A percentile compares a stretch with the other conserved stretches of the same genome.
Evolutionary conservation across 1,140 invertebrate species (phyloP).

Genomic region (Mya arenaria): DNA sequence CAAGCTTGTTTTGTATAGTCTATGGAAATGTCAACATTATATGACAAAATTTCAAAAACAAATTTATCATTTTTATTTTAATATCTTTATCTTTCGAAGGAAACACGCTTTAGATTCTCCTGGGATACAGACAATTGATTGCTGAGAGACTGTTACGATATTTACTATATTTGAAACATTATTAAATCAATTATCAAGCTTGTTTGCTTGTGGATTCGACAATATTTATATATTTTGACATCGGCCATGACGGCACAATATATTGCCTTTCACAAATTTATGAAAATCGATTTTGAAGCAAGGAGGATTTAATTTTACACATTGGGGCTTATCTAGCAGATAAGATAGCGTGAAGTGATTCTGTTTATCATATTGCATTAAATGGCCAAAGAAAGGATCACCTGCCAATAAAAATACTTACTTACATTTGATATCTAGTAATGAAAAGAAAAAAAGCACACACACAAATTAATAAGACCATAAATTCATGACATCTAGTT

Average conservation of each 20-base stretch:
- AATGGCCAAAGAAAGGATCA: no score
- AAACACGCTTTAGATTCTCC: constrained; percentile 36
- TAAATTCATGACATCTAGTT: no score
- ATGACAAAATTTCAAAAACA: constrained; percentile 32
- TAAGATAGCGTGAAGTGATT: constrained; percentile 48
- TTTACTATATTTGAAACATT: constrained; percentile 43
- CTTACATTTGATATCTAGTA: no score
- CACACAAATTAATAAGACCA: no score
- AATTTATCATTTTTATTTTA: constrained; percentile 56
- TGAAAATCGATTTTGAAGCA: constrained; percentile 52
- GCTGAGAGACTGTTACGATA: constrained; percentile 10
- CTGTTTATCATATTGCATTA: constrained; percentile 1
- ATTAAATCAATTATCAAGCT: constrained; percentile 56
- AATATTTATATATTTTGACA: constrained; percentile 61
- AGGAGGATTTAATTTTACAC: constrained; percentile 45
- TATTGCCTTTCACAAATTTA: constrained; percentile 54
- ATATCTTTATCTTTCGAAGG: constrained; percentile 52
- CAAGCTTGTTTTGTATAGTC: background rate
- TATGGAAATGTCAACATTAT: constrained; percentile 48
- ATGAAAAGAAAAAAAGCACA: no score
- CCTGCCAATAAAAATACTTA: no score
- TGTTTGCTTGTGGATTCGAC: constrained; percentile 50
- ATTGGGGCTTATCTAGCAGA: constrained; percentile 36
- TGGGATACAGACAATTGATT: constrained; percentile 55
- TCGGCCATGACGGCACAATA: constrained; percentile 18